Evolutionary conservation across 2,888 invertebrate species (phyloP).

Genomic region (Melanargia galathea): DNA sequence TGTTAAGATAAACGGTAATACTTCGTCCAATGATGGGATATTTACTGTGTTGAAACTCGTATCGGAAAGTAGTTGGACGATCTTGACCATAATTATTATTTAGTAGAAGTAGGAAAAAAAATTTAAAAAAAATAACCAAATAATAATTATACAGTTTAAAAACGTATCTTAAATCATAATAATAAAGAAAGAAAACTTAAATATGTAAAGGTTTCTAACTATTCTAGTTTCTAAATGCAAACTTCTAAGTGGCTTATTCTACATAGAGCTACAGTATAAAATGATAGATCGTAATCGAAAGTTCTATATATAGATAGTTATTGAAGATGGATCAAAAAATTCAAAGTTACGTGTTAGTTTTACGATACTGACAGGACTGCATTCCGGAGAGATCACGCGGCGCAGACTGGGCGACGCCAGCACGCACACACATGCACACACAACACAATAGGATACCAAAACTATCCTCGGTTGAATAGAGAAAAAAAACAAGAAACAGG

Average conservation of each 20-base stretch:
- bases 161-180: too few species aligned
- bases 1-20: constrained; percentile 8
- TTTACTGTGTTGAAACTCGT: not conserved
- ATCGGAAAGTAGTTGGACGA: not conserved
- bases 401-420: constrained; percentile 68
- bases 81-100: too few species aligned
- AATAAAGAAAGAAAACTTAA: too few species aligned
- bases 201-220: too few species aligned
- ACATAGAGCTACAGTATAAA: not conserved
- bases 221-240: too few species aligned
- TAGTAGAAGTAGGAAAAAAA: too few species aligned
- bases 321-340: constrained; percentile 1
- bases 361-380: constrained; percentile 48
- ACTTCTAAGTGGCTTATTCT: too few species aligned
- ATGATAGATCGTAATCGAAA: not conserved
- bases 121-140: too few species aligned
- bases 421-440: constrained; percentile 38
- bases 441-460: constrained; percentile 29
- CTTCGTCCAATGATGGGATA: constrained; percentile 3
- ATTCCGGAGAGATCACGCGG: constrained; percentile 54
- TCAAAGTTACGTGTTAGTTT: constrained; percentile 24
- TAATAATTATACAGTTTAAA: too few species aligned
- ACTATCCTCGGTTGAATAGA: not conserved
- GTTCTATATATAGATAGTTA: not conserved
- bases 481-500: not conserved